Base-by-base conservation (phyloP, 2,113 vertebrate species). In the Lepisosteus oculatus region DNA sequence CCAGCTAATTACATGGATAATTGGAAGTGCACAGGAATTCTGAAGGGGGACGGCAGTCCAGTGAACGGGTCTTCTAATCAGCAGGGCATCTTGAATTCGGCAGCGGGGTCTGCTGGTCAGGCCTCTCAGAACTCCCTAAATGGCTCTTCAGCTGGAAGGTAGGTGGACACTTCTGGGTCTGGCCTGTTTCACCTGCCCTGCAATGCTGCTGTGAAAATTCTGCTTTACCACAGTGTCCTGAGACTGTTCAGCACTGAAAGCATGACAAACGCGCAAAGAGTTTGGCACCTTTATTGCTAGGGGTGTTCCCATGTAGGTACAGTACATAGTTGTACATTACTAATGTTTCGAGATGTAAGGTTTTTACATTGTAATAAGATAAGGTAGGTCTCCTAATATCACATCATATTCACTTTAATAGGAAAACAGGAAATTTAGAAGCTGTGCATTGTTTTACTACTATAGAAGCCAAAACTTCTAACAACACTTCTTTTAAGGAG, bases 1-100 rank as follows among this genome's bases (percentile, higher is more conserved):
- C 13, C 87, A 99, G 97, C 97, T 55, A 99, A 99, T 85, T 98
- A 99, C 84, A 98, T 98, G 96, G 96, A 96, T 86, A 98, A 97
- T 86, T 99, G 97, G 97, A 99, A 99, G 79, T 98, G 96, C 78
- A 98, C 96, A 11, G 97, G 95, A 72, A 95, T 99, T 83, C 87
- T 98, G 84, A 97, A 97, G 86, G 97, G 97, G 76, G 98, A 99
- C 2, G 97, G 97, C 75, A 99, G 94, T 83, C 97, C 96, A 0
- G 93, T 98, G 76, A 97, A 88, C 41, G 92, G 95, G 74, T 92
- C 90, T 14, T 92, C 91, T 0, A 83, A 92, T 85, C 95, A 96
- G 79, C 92, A 94, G 76, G 93, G 92, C 76, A 90, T 91, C 80
- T 90, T 95, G 90, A 95, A 89, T 84, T 81, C 93, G 41, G 86